A percentile compares a stretch with the other conserved stretches of the same genome.
phyloP scores from a whole-genome alignment of 2,888 invertebrate genomes.

The Erebia ligea region DNA sequence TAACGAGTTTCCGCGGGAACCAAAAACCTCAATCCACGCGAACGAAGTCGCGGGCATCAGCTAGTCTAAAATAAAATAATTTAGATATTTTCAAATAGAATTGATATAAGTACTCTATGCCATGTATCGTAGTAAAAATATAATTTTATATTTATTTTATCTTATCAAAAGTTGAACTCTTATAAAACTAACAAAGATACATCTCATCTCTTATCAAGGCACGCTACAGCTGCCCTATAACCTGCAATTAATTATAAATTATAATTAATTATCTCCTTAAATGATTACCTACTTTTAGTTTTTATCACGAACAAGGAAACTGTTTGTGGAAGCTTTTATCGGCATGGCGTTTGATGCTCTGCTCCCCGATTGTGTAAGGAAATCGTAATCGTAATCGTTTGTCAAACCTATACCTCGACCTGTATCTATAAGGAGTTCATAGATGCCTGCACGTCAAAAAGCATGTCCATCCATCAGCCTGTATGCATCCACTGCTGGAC shows the following conservation, averaged over 20 bases:
- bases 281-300: neutral
- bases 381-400: too few species aligned
- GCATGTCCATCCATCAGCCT: too few species aligned
- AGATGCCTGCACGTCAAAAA: too few species aligned
- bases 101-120: neutral
- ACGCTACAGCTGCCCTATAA: conserved; percentile 3
- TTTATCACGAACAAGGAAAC: neutral
- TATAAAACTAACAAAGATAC: conserved; percentile 1
- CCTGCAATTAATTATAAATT: conserved; percentile 8
- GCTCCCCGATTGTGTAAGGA: too few species aligned
- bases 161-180: neutral
- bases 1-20: too few species aligned
- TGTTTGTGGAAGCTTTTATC: neutral
- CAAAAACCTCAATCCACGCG: too few species aligned
- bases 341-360: neutral
- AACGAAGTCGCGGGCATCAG: too few species aligned
- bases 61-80: too few species aligned
- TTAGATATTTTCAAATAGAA: too few species aligned
- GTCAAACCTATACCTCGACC: too few species aligned
- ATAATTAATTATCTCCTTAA: conserved; percentile 11
- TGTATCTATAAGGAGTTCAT: too few species aligned
- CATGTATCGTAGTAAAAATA: neutral
- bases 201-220: conserved; percentile 8
- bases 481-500: too few species aligned
- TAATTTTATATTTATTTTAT: neutral